Conservation (phyloP, 2,888 invertebrate species). For the Tipula unca region DNA sequence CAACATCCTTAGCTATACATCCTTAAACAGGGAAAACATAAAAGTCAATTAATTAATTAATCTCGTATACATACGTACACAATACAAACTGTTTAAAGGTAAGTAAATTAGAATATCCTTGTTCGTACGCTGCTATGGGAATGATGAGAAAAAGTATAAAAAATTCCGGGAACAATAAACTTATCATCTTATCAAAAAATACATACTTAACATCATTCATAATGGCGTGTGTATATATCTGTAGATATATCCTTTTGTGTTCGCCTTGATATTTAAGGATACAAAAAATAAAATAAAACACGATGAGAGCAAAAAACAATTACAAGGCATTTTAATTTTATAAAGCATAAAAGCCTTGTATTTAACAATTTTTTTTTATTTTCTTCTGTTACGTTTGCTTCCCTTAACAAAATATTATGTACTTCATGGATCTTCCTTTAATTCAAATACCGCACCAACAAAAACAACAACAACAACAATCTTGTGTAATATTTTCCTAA, state of each 20-base stretch:
- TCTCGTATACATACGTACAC: background rate
- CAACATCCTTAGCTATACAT: background rate
- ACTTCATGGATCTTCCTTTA: background rate
- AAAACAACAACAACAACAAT: background rate
- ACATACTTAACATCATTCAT: background rate
- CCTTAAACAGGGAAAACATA: background rate
- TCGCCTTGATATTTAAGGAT: background rate
- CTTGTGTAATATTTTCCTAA: background rate
- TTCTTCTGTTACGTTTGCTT: background rate
- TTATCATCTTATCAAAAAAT: background rate
- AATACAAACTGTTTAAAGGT: background rate
- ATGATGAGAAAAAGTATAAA: background rate
- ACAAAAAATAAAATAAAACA: background rate
- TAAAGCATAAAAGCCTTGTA: background rate
- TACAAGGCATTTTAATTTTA: conserved; percentile 1
- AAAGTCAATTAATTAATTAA: conserved; percentile 8
- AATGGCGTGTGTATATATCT: background rate
- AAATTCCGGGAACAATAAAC: background rate
- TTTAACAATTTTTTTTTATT: background rate
- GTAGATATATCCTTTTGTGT: background rate
- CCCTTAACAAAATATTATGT: background rate
- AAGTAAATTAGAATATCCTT: background rate
- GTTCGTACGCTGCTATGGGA: background rate
- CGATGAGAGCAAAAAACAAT: background rate
- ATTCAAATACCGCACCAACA: background rate